Base-by-base conservation (phyloP, 2,888 invertebrate genomes). In the Tetragnatha montana region DNA sequence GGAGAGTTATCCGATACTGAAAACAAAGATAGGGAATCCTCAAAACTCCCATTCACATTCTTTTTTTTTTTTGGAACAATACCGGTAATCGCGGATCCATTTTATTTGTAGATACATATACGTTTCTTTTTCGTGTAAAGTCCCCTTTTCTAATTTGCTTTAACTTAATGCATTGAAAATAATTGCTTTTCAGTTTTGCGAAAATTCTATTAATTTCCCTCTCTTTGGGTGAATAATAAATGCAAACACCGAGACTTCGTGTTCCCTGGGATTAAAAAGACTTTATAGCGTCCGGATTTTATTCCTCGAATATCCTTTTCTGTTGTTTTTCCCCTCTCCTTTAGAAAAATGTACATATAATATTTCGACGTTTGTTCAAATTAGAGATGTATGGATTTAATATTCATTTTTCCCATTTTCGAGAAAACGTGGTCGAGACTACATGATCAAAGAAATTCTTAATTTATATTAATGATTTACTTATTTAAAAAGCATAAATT, bases 81-180 rank as follows among this genome's bases (percentile, higher is more conserved):
- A 60, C 17, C 17, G 60, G 60, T 60, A 60, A 60, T 60, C 60
- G 17, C 60, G 35, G 4, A 35, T 35, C 35, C 35, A 10, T 60
- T 60, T 60, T 60, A 60, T 60, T 60, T 60, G 14, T 17, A 60
- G 60, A 12, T 3, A 6, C 10, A 60, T 60, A 12, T 17, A 12
- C 17, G 12, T 60, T 17, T 17, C 12, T 10, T 6, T 1, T n/a
- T 19, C 49, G 76, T 50, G 50, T 76, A n/a, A 76, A n/a, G 8
- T 50, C 50, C 49, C 49, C 50, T 8, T 76, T 76, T 76, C 76
- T 17, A 60, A 68, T 80, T 80, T 68, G 22, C 51, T 80, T 60
- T 35, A 22, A 22, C 60, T 80, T 80, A 80, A 80, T 80, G n/a
- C 79, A 21, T 21, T 68, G 79, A 80, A 80, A 80, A 80, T 80